Evolutionary conservation across 2,888 invertebrate species (phyloP).

Genomic region (Lepidochrysops patricia): DNA sequence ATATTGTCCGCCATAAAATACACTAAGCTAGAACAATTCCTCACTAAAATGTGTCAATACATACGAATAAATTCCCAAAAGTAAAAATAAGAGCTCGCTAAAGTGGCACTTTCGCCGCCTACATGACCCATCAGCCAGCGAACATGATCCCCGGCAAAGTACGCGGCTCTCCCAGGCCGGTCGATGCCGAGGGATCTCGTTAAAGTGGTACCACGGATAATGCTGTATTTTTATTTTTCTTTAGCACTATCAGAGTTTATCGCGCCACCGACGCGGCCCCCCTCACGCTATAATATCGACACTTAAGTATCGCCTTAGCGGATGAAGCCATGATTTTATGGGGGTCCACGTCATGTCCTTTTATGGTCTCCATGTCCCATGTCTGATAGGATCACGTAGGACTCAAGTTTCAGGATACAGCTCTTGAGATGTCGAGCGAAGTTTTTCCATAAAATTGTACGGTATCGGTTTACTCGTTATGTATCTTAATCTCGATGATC

Average conservation of each 20-base stretch:
- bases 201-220: conserved; percentile 24
- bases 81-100: conserved; percentile 34
- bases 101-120: conserved; percentile 30
- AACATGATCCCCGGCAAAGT: conserved; percentile 27
- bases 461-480: not conserved
- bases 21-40: conserved; percentile 22
- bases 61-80: conserved; percentile 34
- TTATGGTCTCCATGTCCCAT: conserved; percentile 36
- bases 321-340: conserved; percentile 44
- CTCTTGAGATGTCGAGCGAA: not conserved
- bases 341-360: conserved; percentile 40
- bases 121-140: conserved; percentile 24
- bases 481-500: not conserved
- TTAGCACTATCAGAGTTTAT: conserved; percentile 38
- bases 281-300: conserved; percentile 44
- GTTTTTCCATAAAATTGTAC: not conserved
- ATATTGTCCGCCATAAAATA: not conserved
- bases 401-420: not conserved
- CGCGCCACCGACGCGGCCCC: conserved; percentile 42
- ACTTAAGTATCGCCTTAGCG: conserved; percentile 32
- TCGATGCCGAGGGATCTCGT: conserved; percentile 19
- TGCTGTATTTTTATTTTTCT: conserved; percentile 36
- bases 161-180: conserved; percentile 23
- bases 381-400: conserved; percentile 14
- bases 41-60: conserved; percentile 34